phyloP scores from a whole-genome alignment of 2,797 vertebrate species.

The Manis javanica region DNA sequence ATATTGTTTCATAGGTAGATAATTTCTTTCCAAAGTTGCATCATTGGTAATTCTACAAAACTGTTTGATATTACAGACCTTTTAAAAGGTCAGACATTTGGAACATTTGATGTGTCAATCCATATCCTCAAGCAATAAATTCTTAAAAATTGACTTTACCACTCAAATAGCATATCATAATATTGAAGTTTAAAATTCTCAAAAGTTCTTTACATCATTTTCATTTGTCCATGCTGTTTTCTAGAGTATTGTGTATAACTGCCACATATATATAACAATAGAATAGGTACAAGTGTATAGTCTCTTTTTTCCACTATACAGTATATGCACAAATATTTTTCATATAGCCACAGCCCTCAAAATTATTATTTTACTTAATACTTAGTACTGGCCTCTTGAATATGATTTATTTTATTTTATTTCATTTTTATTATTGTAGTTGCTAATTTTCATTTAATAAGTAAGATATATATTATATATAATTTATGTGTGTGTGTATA shows the following conservation, averaged over 20 bases:
- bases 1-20: not conserved
- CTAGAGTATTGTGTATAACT: not conserved
- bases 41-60: not conserved
- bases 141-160: not conserved
- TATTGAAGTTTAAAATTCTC: not conserved
- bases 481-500: not conserved
- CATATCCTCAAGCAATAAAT: not conserved
- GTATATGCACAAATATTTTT: not conserved
- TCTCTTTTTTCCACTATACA: not conserved
- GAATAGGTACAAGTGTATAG: not conserved
- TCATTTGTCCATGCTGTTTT: not conserved
- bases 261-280: not conserved
- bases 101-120: not conserved
- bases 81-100: not conserved
- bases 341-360: not conserved
- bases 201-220: not conserved
- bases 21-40: not conserved
- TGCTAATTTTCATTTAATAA: not conserved
- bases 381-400: not conserved
- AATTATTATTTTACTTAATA: not conserved
- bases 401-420: not conserved
- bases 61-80: not conserved
- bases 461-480: not conserved
- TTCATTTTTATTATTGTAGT: not conserved
- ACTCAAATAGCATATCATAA: not conserved